Evolutionary conservation across 2,113 vertebrate species (phyloP).

Genomic region (Cyprinus carpio): DNA sequence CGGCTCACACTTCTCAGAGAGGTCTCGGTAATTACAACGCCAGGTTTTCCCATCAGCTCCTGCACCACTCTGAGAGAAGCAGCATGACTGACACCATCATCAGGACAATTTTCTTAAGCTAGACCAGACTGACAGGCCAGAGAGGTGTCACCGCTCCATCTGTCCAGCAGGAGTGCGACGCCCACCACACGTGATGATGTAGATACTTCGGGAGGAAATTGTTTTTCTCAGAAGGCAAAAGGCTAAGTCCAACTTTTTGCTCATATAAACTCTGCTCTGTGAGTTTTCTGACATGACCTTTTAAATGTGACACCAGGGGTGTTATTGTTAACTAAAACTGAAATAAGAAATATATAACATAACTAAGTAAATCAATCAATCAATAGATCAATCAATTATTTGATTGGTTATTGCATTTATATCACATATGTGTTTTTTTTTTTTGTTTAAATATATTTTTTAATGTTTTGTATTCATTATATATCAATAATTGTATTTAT

Average conservation of each 20-base stretch:
- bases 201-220: background rate
- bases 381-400: too few species aligned
- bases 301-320: too few species aligned
- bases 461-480: too few species aligned
- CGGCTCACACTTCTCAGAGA: conserved; percentile 3
- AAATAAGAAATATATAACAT: too few species aligned
- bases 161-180: background rate
- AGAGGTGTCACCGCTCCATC: background rate
- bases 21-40: conserved; percentile 44
- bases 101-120: conserved; percentile 23
- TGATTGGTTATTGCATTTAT: too few species aligned
- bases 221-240: background rate
- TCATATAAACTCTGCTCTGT: background rate
- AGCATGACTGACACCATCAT: conserved; percentile 32
- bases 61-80: conserved; percentile 25
- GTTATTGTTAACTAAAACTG: too few species aligned
- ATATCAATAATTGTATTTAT: too few species aligned
- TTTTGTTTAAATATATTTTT: too few species aligned
- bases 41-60: conserved; percentile 32
- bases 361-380: too few species aligned
- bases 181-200: background rate
- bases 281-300: too few species aligned
- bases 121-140: conserved; percentile 18
- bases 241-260: too few species aligned
- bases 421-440: too few species aligned